phyloP scores from a whole-genome alignment of 2,113 vertebrate genomes.

The Cervus canadensis region DNA sequence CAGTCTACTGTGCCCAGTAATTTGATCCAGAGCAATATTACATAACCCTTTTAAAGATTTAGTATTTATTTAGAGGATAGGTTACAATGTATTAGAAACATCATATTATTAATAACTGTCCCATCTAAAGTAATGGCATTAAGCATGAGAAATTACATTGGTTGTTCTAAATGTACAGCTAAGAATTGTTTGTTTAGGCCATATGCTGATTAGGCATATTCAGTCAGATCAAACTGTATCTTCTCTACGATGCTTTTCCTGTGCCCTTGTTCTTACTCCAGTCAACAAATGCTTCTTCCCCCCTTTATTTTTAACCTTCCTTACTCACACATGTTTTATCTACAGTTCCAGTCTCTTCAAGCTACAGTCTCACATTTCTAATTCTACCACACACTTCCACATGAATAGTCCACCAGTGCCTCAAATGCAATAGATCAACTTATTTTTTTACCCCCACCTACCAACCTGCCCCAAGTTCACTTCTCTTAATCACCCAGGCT shows the following conservation, averaged over 20 bases:
- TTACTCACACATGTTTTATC: neutral
- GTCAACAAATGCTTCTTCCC: neutral
- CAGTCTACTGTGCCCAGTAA: neutral
- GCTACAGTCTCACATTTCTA: neutral
- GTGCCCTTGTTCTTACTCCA: neutral
- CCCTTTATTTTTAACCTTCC: neutral
- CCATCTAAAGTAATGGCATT: neutral
- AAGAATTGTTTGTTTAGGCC: neutral
- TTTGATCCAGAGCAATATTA: constrained; percentile 19
- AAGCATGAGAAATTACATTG: neutral
- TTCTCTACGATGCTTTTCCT: neutral
- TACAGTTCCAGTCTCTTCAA: neutral
- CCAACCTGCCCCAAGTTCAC: neutral
- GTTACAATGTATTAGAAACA: constrained; percentile 1
- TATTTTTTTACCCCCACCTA: neutral
- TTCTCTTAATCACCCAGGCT: neutral
- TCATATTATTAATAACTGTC: neutral
- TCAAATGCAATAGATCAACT: neutral
- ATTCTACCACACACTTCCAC: neutral
- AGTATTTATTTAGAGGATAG: constrained; percentile 17
- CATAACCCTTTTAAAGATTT: constrained; percentile 32
- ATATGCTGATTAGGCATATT: neutral
- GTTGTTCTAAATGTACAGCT: neutral
- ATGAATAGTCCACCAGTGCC: neutral
- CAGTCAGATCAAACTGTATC: neutral